Evolutionary conservation across 2,797 vertebrate species (phyloP).

Genomic region (Hippocampus kuda): DNA sequence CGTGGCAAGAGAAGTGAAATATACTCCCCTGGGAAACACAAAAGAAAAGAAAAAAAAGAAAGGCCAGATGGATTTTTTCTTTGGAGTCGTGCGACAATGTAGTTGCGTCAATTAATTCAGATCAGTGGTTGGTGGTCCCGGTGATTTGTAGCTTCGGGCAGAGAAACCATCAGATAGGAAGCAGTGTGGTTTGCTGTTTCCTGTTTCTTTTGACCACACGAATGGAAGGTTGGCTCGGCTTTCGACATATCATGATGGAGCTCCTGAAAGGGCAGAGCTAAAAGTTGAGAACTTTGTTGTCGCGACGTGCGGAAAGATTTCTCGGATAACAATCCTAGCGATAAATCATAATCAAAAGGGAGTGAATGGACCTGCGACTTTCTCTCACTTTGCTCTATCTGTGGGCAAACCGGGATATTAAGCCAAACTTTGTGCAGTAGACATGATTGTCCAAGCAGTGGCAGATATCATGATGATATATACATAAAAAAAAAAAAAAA

Average conservation of each 20-base stretch:
- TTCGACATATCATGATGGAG: background rate
- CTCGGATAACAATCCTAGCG: too few relatives aligned
- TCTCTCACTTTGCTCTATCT: too few relatives aligned
- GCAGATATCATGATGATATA: background rate
- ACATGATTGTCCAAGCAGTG: background rate
- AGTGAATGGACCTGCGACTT: too few relatives aligned
- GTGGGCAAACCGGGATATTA: background rate
- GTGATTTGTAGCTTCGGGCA: background rate
- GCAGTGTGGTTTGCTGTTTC: background rate
- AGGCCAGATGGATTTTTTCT: constrained; percentile 14
- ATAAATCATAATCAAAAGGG: too few relatives aligned
- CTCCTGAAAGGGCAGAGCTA: background rate
- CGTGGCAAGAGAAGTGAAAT: background rate
- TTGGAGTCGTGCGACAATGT: constrained; percentile 27
- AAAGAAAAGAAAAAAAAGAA: too few relatives aligned
- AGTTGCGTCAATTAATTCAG: constrained; percentile 38
- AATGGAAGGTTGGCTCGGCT: background rate
- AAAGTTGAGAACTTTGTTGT: background rate
- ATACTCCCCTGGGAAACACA: background rate
- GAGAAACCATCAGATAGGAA: background rate
- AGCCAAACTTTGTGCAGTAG: background rate
- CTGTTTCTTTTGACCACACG: background rate
- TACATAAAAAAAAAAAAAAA: background rate
- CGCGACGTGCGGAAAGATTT: background rate
- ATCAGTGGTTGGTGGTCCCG: constrained; percentile 13